Conservation (phyloP, 2,113 vertebrate genomes). For the Pimephales promelas region DNA sequence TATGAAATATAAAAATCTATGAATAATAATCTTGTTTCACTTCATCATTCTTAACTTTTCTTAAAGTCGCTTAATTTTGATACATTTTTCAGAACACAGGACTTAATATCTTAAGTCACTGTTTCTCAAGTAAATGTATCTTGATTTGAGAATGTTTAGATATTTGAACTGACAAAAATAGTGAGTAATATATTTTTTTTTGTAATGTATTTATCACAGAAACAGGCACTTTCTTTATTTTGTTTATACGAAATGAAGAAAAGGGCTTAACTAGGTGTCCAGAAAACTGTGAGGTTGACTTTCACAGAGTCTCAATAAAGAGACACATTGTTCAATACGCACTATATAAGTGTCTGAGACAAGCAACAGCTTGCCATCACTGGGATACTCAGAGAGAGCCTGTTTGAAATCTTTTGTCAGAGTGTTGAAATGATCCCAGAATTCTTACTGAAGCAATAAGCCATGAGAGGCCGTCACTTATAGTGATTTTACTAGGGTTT, state of each 20-base stretch:
- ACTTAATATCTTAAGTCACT: not conserved
- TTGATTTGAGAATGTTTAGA: not conserved
- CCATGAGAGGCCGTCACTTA: not conserved
- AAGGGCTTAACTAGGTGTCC: not conserved
- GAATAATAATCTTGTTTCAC: too few species aligned
- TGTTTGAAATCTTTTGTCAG: constrained; percentile 23
- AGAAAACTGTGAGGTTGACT: not conserved
- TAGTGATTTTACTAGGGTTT: not conserved
- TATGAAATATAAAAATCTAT: too few species aligned
- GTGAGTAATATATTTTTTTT: too few species aligned
- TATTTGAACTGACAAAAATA: too few species aligned
- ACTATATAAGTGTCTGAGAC: constrained; percentile 19
- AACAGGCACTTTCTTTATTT: too few species aligned
- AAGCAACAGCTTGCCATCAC: constrained; percentile 28
- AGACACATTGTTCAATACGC: constrained; percentile 29
- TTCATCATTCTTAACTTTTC: too few species aligned
- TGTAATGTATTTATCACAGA: too few species aligned
- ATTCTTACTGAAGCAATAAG: not conserved
- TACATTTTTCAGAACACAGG: too few species aligned
- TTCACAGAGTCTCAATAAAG: constrained; percentile 10
- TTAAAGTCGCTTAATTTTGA: not conserved
- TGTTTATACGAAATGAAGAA: not conserved
- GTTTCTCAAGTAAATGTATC: not conserved
- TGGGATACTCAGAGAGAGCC: constrained; percentile 6
- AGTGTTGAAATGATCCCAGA: constrained; percentile 15